Evolutionary conservation across 2,797 vertebrate genomes (phyloP).

Genomic region (Chlorospingus flavigularis): DNA sequence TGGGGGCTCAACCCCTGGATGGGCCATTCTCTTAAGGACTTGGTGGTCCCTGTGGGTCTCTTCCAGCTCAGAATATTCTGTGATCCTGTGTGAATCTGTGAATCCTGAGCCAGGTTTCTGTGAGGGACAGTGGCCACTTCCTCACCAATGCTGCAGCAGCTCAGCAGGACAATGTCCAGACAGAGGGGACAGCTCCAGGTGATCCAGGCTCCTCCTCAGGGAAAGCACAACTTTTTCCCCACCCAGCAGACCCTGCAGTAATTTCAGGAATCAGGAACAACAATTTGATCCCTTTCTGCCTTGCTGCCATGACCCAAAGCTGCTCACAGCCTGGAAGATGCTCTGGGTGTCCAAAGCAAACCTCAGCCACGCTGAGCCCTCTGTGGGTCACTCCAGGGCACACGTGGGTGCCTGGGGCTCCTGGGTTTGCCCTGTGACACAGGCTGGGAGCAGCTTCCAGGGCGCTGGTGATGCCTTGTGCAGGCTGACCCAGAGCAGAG

Average conservation of each 20-base stretch:
- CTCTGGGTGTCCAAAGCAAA: background rate
- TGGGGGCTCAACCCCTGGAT: background rate
- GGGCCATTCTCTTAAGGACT: background rate
- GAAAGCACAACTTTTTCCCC: background rate
- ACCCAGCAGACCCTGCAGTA: background rate
- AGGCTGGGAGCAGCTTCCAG: background rate
- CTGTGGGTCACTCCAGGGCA: background rate
- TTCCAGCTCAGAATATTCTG: background rate
- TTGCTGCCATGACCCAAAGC: background rate
- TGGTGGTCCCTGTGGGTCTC: fast-evolving
- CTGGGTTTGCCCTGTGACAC: background rate
- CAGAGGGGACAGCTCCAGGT: background rate
- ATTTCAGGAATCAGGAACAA: background rate
- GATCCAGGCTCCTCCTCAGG: background rate
- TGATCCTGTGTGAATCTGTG: background rate
- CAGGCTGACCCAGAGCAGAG: background rate
- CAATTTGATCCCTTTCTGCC: background rate
- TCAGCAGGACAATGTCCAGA: background rate
- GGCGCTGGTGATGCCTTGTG: background rate
- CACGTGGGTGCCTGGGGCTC: fast-evolving
- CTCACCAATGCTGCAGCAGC: background rate
- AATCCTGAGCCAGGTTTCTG: background rate
- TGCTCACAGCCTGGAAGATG: background rate
- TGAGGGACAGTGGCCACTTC: background rate
- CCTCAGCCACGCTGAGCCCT: background rate